These are phyloP conservation scores for Baryphthengus martii DNA, from an alignment of 2,113 vertebrate species.

Conservation along the genomic window DNA sequence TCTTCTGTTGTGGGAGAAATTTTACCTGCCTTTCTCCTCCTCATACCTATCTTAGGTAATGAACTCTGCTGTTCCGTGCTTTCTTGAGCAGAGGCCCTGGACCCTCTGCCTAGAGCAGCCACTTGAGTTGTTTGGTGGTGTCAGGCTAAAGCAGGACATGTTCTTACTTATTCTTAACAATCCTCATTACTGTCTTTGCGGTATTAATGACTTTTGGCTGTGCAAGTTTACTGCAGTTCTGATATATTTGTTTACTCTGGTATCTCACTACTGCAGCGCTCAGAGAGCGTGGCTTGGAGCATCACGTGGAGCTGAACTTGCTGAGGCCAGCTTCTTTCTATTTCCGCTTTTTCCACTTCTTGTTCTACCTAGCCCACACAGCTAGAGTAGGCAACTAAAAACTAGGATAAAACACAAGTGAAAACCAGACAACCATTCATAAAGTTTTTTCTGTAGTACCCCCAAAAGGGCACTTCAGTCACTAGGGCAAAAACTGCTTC, in stretches of 20 bases:
- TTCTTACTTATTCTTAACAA: neutral
- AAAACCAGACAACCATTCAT: neutral
- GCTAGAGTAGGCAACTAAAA: neutral
- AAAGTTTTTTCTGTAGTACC: neutral
- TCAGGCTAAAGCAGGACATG: neutral
- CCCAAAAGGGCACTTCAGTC: neutral
- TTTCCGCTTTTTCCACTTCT: neutral
- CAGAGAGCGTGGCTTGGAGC: neutral
- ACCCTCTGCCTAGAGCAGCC: neutral
- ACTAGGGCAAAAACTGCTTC: neutral
- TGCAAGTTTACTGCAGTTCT: neutral
- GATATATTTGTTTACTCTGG: neutral
- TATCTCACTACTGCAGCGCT: neutral
- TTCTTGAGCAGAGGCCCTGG: neutral
- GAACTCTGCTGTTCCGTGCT: neutral
- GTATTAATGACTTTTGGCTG: neutral
- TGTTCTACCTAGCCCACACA: neutral
- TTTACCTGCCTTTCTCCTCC: neutral
- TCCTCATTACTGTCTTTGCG: neutral
- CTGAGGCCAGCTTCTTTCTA: neutral
- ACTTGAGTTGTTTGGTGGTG: neutral
- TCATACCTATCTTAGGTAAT: neutral
- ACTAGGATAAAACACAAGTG: neutral
- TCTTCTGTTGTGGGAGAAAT: neutral
- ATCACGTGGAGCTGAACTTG: neutral